A percentile compares a stretch with the other conserved stretches of the same genome.
Evolutionary conservation across 2,113 vertebrate species (phyloP).

Genomic region (Lates calcarifer): DNA sequence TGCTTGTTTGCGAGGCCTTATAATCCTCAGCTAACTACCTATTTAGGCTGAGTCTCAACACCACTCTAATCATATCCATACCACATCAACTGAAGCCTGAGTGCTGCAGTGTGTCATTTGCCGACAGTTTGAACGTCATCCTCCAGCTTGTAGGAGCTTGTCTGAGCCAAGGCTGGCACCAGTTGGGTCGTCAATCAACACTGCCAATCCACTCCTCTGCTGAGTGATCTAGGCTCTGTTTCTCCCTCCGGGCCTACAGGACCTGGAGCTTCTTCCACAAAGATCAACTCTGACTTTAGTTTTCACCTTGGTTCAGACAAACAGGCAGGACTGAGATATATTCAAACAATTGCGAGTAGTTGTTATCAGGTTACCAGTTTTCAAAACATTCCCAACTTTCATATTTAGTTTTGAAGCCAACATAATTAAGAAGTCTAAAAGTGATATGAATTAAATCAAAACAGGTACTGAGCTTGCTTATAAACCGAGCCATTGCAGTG

Average conservation of each 20-base stretch:
- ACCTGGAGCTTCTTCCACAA: conserved; percentile 8
- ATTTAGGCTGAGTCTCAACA: conserved; percentile 67
- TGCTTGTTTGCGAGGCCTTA: conserved; percentile 70
- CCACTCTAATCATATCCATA: conserved; percentile 74
- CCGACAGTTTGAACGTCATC: conserved; percentile 70
- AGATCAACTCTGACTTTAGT: not conserved
- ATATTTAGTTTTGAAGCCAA: not conserved
- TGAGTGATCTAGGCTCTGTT: conserved; percentile 15
- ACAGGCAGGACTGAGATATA: not conserved
- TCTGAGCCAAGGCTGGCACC: conserved; percentile 58
- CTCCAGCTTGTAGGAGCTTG: conserved; percentile 66
- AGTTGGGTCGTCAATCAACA: conserved; percentile 46
- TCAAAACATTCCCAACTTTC: not conserved
- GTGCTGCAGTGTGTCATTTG: conserved; percentile 71
- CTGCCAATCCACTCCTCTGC: conserved; percentile 36
- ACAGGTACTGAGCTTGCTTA: not conserved
- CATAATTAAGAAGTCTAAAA: not conserved
- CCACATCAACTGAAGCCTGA: conserved; percentile 68
- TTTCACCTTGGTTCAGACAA: conserved; percentile 11
- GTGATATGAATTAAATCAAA: conserved; percentile 1
- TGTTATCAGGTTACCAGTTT: not conserved
- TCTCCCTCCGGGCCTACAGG: conserved; percentile 12
- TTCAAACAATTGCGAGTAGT: not conserved
- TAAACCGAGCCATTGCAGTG: not conserved
- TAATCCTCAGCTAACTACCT: conserved; percentile 67